A percentile compares a stretch with the other conserved stretches of the same genome.
These are phyloP conservation scores for Sylvia atricapilla DNA, from an alignment of 2,113 vertebrate genomes.

Conservation along the genomic window DNA sequence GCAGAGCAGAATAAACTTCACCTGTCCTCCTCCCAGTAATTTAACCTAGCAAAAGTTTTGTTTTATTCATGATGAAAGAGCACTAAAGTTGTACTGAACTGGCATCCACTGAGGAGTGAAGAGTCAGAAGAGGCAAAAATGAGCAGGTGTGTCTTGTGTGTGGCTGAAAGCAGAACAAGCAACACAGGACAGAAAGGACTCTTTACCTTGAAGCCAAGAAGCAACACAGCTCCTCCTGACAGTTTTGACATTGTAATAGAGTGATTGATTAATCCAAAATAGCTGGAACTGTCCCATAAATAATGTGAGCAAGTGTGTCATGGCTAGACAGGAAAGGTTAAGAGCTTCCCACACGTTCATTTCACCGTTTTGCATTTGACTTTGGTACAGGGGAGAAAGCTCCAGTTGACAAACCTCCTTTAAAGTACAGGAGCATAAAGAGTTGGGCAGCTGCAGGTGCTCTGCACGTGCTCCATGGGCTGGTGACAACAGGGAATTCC, in stretches of 20 bases:
- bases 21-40: not conserved
- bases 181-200: not conserved
- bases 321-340: constrained; percentile 68
- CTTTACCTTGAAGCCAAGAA: constrained; percentile 21
- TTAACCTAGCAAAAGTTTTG: not conserved
- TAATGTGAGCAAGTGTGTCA: constrained; percentile 49
- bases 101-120: not conserved
- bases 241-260: constrained; percentile 55
- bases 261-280: constrained; percentile 70
- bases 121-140: not conserved
- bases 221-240: constrained; percentile 1
- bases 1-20: not conserved
- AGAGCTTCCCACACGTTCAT: constrained; percentile 55
- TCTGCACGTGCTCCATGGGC: not conserved
- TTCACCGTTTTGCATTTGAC: constrained; percentile 38
- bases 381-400: constrained; percentile 32
- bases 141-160: not conserved
- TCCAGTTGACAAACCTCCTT: constrained; percentile 19
- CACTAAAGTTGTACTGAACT: not conserved
- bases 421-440: not conserved
- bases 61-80: not conserved
- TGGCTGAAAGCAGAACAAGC: not conserved
- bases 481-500: not conserved
- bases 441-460: not conserved
- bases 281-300: constrained; percentile 68